A percentile compares a stretch with the other conserved stretches of the same genome.
Conservation (phyloP, 2,797 vertebrate genomes). For the Sebastes vulpes region DNA sequence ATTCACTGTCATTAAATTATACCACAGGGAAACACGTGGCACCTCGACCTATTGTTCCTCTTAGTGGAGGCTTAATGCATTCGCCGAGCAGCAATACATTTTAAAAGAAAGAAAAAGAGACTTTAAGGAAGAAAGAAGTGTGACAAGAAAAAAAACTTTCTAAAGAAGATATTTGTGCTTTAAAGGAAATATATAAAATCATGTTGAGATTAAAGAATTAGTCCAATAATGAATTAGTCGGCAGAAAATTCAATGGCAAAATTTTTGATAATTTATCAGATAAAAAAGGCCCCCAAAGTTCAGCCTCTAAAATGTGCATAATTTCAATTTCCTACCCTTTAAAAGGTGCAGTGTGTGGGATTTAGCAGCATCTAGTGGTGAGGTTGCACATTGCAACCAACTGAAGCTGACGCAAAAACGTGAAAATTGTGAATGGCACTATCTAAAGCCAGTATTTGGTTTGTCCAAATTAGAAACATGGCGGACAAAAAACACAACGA, state of each 20-base stretch:
- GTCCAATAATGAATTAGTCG: neutral
- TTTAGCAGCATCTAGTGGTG: rapidly evolving
- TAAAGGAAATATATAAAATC: neutral
- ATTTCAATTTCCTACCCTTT: neutral
- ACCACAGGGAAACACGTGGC: constrained; percentile 17
- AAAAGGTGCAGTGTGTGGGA: no score
- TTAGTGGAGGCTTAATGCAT: constrained; percentile 15
- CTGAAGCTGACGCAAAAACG: no score
- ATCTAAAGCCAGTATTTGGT: no score
- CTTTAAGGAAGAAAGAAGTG: neutral
- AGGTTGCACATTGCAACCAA: no score
- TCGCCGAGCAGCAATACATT: neutral
- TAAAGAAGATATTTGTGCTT: neutral
- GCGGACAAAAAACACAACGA: no score
- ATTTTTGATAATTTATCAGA: neutral
- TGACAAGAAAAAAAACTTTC: neutral
- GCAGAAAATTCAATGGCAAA: neutral
- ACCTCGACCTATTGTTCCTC: constrained; percentile 25
- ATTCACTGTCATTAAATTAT: neutral
- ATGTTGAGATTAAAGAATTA: neutral
- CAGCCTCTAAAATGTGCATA: neutral
- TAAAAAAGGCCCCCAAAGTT: neutral
- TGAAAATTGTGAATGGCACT: no score
- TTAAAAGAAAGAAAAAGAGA: neutral
- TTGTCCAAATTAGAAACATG: no score